A percentile compares a stretch with the other conserved stretches of the same genome.
Conservation (phyloP, 2,113 vertebrate species). For the Oxyura jamaicensis region DNA sequence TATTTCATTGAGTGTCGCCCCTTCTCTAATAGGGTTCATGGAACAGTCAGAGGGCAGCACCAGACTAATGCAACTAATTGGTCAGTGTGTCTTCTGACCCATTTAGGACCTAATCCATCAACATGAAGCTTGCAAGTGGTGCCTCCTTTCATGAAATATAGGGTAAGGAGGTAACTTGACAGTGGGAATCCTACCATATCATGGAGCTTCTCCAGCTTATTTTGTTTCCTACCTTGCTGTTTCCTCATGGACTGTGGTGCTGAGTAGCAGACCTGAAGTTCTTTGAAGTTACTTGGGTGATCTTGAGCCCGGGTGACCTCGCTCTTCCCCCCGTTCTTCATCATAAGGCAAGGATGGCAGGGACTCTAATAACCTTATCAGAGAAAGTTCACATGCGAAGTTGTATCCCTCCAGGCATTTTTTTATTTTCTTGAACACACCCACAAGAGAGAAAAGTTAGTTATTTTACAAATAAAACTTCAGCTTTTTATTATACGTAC, state of each 20-base stretch:
- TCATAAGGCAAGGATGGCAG: not conserved
- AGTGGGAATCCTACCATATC: not conserved
- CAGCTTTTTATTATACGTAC: not conserved
- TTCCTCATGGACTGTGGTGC: not conserved
- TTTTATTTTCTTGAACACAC: not conserved
- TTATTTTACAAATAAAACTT: not conserved
- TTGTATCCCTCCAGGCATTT: not conserved
- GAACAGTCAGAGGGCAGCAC: not conserved
- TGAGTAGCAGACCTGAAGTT: not conserved
- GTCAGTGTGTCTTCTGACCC: slow-evolving; percentile 13
- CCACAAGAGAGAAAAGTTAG: not conserved
- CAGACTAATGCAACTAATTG: slow-evolving; percentile 27
- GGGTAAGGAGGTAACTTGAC: not conserved
- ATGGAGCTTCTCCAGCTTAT: not conserved
- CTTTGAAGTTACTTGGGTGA: not conserved
- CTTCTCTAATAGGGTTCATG: not conserved
- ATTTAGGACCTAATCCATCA: slow-evolving; percentile 21
- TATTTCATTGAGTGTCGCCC: not conserved
- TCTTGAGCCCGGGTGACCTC: not conserved
- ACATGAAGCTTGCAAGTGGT: not conserved
- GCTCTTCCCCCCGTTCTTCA: not conserved
- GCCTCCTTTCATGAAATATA: not conserved
- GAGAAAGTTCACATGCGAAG: not conserved
- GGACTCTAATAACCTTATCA: accelerated
- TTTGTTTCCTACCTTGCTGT: not conserved